Evolutionary conservation across 2,888 invertebrate genomes (phyloP), one percentile per base, ranked within the genome.

Genomic region (Prosopocoilus inquinatus): DNA sequence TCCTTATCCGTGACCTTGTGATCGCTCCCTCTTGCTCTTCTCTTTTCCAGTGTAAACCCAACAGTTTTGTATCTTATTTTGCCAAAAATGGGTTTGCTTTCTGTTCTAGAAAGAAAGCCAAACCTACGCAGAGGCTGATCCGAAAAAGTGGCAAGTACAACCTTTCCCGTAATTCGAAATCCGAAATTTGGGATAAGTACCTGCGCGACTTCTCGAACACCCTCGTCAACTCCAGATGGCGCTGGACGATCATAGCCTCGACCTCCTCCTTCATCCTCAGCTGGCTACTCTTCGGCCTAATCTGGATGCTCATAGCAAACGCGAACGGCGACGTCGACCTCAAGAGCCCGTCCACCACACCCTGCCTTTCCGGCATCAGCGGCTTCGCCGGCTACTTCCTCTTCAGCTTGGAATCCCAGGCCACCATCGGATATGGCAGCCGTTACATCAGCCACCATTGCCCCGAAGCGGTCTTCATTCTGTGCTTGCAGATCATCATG

Each of bases 391-490:
- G 85, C 0, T 80, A 86, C 57, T 83, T 94, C 57, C 83, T 94
- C 72, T 92, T 94, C 80, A 90, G 91, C 39, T 86, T 94, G 57
- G 94, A 95, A 75, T 93, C 92, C 0, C 77, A 84, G 80, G 84
- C 85, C 68, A 85, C 92, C 0, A 91, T 93, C 36, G 94, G 94
- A 0, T 94, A 92, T 70, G 94, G 94, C 1, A 84, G 84, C 12
- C 82, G 93, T 56, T 89, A 84, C 71, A 90, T 91, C 0, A 91
- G 87, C 28, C 90, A 91, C 63, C 87, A 91, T 69, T 95, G 94
- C 70, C 89, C 91, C 0, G 91, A 91, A 75, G 91, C 90, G 0
- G 86, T 91, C 47, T 84, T 91, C 58, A 79, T 93, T 9, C 86
- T 94, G 81, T 89, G 91, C 50, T 75, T 91, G 62, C 94, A 94